Conservation (phyloP, 1,140 invertebrate genomes). For the Heliothis subflexa region DNA sequence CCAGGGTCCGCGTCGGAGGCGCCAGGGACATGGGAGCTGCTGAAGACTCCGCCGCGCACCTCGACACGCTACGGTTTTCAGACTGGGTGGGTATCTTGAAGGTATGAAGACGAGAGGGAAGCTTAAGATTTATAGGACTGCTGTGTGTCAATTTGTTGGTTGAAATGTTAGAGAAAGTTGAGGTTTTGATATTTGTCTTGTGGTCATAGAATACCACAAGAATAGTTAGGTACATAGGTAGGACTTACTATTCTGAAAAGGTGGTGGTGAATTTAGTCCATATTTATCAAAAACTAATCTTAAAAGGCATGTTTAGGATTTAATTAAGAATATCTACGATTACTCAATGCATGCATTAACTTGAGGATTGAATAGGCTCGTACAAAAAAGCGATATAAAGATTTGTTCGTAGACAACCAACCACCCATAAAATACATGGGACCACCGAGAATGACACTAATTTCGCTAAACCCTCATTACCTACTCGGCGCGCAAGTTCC, state of each 20-base stretch:
- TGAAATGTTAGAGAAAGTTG: too few species aligned
- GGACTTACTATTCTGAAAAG: too few species aligned
- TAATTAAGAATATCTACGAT: too few species aligned
- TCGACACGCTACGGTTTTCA: constrained; percentile 92
- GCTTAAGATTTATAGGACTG: too few species aligned
- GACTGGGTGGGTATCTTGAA: constrained; percentile 91
- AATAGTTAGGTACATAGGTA: too few species aligned
- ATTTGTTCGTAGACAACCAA: not conserved
- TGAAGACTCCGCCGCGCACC: constrained; percentile 88
- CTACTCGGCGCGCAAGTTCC: not conserved
- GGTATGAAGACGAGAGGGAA: not conserved
- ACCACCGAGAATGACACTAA: not conserved
- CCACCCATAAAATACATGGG: not conserved
- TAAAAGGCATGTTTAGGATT: too few species aligned
- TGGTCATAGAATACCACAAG: too few species aligned
- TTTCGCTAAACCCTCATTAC: constrained; percentile 4
- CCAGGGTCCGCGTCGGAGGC: constrained; percentile 90
- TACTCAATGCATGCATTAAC: not conserved
- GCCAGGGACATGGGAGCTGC: constrained; percentile 87
- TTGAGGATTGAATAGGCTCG: not conserved
- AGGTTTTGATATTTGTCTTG: too few species aligned
- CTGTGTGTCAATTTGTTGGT: too few species aligned
- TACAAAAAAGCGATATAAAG: too few species aligned
- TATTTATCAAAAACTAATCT: too few species aligned
- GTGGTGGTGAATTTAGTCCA: too few species aligned